These are phyloP conservation scores for Rhyzopertha dominica DNA, from an alignment of 1,140 invertebrate genomes.

Conservation along the genomic window DNA sequence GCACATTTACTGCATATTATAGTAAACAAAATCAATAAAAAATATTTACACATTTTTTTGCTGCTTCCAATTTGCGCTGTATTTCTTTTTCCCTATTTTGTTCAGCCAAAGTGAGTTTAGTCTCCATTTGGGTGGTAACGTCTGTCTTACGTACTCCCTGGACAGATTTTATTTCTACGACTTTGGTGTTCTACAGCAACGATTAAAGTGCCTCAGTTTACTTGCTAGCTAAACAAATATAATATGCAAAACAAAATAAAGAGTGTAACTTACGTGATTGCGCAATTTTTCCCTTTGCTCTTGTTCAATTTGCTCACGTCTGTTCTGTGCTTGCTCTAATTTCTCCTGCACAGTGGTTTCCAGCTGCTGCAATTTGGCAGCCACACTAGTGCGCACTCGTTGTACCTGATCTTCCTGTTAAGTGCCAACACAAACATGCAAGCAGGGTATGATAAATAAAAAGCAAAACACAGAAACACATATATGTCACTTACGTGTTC, in stretches of 20 bases:
- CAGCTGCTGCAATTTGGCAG: slow-evolving; percentile 59
- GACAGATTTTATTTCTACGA: too few relatives aligned
- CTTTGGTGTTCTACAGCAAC: neutral
- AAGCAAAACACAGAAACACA: slow-evolving; percentile 27
- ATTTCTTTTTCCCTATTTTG: slow-evolving; percentile 73
- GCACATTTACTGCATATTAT: neutral
- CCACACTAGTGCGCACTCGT: slow-evolving; percentile 59
- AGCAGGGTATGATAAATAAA: too few relatives aligned
- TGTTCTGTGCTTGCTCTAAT: slow-evolving; percentile 63
- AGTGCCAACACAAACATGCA: slow-evolving; percentile 22
- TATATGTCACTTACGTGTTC: slow-evolving; percentile 69
- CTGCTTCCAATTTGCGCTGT: slow-evolving; percentile 70
- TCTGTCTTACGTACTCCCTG: slow-evolving; percentile 59
- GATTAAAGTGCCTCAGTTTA: too few relatives aligned
- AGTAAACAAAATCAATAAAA: slow-evolving; percentile 17
- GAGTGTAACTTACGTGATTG: slow-evolving; percentile 61
- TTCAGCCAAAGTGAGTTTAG: slow-evolving; percentile 68
- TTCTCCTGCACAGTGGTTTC: slow-evolving; percentile 67
- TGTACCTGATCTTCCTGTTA: slow-evolving; percentile 66
- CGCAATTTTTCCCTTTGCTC: slow-evolving; percentile 70
- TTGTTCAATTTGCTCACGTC: slow-evolving; percentile 63
- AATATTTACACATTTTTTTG: slow-evolving; percentile 67
- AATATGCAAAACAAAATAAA: slow-evolving; percentile 5
- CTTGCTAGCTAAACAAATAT: neutral
- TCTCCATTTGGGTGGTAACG: slow-evolving; percentile 64